Conservation (phyloP, 2,797 vertebrate genomes). For the Sylvilagus floridanus region DNA sequence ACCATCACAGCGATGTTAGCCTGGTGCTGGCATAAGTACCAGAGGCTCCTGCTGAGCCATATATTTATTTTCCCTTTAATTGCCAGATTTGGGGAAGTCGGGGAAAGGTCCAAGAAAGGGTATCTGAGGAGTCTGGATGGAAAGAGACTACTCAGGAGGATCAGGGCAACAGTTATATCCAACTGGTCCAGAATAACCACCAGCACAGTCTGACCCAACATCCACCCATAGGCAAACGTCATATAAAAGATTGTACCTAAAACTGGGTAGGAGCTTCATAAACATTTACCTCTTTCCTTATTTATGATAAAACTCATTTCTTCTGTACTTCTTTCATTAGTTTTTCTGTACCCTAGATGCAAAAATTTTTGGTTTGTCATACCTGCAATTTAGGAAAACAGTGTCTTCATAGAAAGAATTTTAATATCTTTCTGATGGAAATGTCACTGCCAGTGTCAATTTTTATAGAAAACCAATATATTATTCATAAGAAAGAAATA, state of each 20-base stretch:
- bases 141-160: not conserved
- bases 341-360: constrained; percentile 2
- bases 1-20: not conserved
- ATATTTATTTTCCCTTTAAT: not conserved
- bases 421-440: constrained; percentile 3
- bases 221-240: not conserved
- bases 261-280: not conserved
- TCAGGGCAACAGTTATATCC: not conserved
- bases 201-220: not conserved
- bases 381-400: not conserved
- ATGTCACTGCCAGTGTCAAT: not conserved
- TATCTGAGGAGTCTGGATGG: not conserved
- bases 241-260: not conserved
- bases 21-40: not conserved
- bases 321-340: not conserved
- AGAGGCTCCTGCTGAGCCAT: not conserved
- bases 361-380: not conserved
- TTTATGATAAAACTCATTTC: not conserved
- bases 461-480: constrained; percentile 34
- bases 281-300: not conserved
- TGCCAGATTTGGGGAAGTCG: not conserved
- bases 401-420: not conserved
- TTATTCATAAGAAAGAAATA: not conserved
- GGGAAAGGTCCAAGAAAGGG: not conserved
- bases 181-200: not conserved